phyloP scores from a whole-genome alignment of 2,113 vertebrate genomes.

The Sylvia atricapilla region DNA sequence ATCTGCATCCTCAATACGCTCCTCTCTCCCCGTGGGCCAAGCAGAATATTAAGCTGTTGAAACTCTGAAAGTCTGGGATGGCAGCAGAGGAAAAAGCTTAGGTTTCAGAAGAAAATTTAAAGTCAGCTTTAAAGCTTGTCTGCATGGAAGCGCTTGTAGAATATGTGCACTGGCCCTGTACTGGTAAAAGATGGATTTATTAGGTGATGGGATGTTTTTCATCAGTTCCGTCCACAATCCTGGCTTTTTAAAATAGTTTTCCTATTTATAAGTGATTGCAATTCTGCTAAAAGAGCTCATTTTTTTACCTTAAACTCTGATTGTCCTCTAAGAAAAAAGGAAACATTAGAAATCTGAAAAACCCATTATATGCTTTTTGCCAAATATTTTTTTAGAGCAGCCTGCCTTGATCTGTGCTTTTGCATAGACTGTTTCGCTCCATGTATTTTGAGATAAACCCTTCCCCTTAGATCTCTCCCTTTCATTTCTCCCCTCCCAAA shows the following conservation, averaged over 20 bases:
- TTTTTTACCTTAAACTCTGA: neutral
- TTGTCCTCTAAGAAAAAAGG: neutral
- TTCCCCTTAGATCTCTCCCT: neutral
- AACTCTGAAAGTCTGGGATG: neutral
- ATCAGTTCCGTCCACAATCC: neutral
- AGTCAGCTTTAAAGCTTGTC: neutral
- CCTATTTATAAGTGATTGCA: neutral
- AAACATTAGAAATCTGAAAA: conserved; percentile 18
- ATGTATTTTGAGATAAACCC: neutral
- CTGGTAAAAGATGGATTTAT: neutral
- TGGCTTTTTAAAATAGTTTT: neutral
- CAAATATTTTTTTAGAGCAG: neutral
- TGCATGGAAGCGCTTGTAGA: neutral
- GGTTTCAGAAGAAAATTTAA: neutral
- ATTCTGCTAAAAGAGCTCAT: neutral
- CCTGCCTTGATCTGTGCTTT: neutral
- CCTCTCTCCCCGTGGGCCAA: neutral
- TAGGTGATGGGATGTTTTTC: neutral
- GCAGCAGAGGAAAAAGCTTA: neutral
- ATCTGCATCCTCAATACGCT: neutral
- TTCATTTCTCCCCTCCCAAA: neutral
- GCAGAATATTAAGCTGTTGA: neutral
- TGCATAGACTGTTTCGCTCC: neutral
- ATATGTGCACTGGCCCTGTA: neutral
- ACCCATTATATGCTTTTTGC: neutral